A percentile compares a stretch with the other conserved stretches of the same genome.
These are phyloP conservation scores for Chironomus striatipennis DNA, from an alignment of 1,140 invertebrate species.

Conservation along the genomic window DNA sequence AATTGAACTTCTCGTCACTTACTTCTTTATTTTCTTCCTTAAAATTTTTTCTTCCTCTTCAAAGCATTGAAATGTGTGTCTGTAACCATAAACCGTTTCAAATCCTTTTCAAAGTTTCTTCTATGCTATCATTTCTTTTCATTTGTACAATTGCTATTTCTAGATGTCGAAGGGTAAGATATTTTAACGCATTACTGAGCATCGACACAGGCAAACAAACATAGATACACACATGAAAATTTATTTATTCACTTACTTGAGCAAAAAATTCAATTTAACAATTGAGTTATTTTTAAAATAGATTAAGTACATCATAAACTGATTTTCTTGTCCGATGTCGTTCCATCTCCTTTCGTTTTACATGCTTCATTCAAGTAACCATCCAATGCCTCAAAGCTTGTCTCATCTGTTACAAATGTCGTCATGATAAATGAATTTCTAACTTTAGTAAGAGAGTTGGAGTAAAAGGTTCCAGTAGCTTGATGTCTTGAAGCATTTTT, in stretches of 20 bases:
- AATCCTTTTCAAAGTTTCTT: not conserved
- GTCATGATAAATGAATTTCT: conserved; percentile 7
- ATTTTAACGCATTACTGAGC: conserved; percentile 17
- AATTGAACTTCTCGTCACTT: not conserved
- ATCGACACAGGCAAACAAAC: not conserved
- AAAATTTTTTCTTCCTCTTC: not conserved
- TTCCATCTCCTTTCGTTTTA: not conserved
- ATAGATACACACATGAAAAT: not conserved
- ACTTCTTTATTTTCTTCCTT: not conserved
- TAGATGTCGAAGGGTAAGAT: not conserved
- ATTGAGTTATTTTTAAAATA: conserved; percentile 21
- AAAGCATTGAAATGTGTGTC: not conserved
- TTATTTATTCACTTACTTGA: too few species aligned
- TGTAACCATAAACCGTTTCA: not conserved
- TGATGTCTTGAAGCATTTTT: not conserved
- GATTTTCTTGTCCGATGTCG: not conserved
- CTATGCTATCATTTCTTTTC: not conserved
- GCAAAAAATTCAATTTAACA: conserved; percentile 18
- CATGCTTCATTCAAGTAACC: not conserved
- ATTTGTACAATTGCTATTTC: too few species aligned
- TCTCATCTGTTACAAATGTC: conserved; percentile 13
- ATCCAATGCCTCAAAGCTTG: not conserved
- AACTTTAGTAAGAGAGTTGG: not conserved
- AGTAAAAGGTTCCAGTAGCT: not conserved
- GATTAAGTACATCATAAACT: conserved; percentile 21